Base-by-base conservation (phyloP, 2,797 vertebrate genomes). In the Gymnopithys bicolor region DNA sequence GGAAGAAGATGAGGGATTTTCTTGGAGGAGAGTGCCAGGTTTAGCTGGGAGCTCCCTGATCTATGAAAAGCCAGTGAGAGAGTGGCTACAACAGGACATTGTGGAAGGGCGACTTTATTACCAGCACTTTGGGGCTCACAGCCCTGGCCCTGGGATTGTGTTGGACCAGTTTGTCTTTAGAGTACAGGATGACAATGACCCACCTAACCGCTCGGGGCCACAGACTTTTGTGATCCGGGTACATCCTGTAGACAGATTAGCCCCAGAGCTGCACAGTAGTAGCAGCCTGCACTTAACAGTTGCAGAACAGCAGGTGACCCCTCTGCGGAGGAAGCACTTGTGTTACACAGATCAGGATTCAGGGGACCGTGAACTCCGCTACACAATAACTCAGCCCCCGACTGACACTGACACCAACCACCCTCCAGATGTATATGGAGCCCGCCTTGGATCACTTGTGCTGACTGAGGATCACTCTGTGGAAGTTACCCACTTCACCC, bases 161-260 rank as follows among this genome's bases (percentile, higher is more conserved):
- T 98, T 98, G 97, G 99, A 99, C 92, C 99, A 99, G 84, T 98
- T 99, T 49, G 62, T 97, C 17, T 99, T 99, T 84, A 96, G 96
- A 66, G 98, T 99, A 49, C 98, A 99, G 92, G 99, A 99, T 95
- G 99, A 99, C 97, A 99, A 99, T 7, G 99, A 99, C 89, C 99
- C 99, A 3, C 99, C 99, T 3, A 99, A 99, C 90, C 98, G 96
- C 76, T 99, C 99, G 1, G 98, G 98, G 13, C 97, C 98, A 10
- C 99, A 98, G 84, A 98, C 97, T 8, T 99, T 99, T 80, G 88
- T 98, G 19, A 96, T 99, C 46, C 99, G 98, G 94, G 97, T 99
- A 19, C 98, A 99, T 39, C 99, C 99, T 0, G 94, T 99, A 16
- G 99, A 99, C 45, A 98, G 99, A 93, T 96, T 99, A 51, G 98